A percentile compares a stretch with the other conserved stretches of the same genome.
Conservation (phyloP, 2,113 vertebrate genomes). For the Scalopus aquaticus region DNA sequence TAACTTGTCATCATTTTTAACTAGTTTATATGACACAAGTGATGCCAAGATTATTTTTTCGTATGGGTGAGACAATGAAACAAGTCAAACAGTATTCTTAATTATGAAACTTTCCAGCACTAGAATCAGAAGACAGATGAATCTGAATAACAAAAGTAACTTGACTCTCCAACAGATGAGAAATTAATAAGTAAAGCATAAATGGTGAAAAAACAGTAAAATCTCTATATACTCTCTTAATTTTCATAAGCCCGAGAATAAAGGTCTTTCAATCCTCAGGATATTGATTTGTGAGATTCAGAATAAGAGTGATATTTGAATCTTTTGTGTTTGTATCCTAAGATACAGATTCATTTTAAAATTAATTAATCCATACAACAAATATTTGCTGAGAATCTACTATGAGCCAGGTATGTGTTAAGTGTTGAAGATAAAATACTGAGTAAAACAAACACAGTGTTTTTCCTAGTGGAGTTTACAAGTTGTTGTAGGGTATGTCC, state of each 20-base stretch:
- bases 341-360: background rate
- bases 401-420: background rate
- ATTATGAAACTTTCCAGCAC: background rate
- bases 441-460: background rate
- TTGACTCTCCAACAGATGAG: background rate
- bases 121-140: background rate
- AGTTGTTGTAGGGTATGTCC: background rate
- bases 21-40: background rate
- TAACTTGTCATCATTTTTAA: conserved; percentile 9
- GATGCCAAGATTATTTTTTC: background rate
- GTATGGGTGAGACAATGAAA: background rate
- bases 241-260: background rate
- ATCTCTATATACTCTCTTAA: background rate
- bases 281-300: background rate
- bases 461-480: background rate
- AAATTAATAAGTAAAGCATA: background rate
- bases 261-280: background rate
- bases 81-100: background rate
- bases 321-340: background rate
- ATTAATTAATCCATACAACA: background rate
- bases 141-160: background rate
- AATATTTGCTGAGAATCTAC: conserved; percentile 22
- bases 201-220: background rate
- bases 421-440: background rate
- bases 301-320: background rate